Conservation (phyloP, 1,140 invertebrate genomes). For the Drosophila kepulauana region DNA sequence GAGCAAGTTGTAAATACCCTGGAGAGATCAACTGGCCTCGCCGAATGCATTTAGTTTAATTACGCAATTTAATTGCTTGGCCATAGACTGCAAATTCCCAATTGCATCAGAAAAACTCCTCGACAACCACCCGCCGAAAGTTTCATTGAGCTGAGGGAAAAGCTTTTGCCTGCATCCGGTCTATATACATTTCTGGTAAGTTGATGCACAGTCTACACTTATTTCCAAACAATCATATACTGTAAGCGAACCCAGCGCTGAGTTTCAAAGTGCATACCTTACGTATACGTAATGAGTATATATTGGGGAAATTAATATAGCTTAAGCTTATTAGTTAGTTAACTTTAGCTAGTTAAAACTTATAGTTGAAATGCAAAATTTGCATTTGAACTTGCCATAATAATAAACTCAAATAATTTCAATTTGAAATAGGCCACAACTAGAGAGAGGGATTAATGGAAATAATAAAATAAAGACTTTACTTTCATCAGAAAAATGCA, state of each 20-base stretch:
- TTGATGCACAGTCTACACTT: not conserved
- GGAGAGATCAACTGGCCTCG: constrained; percentile 32
- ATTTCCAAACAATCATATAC: not conserved
- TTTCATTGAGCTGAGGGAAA: not conserved
- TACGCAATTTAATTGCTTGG: constrained; percentile 46
- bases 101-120: not conserved
- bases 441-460: no score
- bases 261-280: not conserved
- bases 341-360: no score
- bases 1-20: constrained; percentile 16
- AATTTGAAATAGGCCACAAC: no score
- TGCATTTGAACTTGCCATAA: no score
- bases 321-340: no score
- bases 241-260: not conserved
- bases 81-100: constrained; percentile 32
- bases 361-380: no score
- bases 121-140: not conserved
- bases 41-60: constrained; percentile 49
- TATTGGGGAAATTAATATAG: no score
- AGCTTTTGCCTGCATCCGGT: constrained; percentile 10
- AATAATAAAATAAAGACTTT: no score
- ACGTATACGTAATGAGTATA: not conserved
- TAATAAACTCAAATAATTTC: no score
- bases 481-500: no score
- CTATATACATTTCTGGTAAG: constrained; percentile 57